Percentiles rank a stretch among this genome's conserved stretches.
Conservation (phyloP, 2,797 vertebrate species). For the Cheirogaleus major region DNA sequence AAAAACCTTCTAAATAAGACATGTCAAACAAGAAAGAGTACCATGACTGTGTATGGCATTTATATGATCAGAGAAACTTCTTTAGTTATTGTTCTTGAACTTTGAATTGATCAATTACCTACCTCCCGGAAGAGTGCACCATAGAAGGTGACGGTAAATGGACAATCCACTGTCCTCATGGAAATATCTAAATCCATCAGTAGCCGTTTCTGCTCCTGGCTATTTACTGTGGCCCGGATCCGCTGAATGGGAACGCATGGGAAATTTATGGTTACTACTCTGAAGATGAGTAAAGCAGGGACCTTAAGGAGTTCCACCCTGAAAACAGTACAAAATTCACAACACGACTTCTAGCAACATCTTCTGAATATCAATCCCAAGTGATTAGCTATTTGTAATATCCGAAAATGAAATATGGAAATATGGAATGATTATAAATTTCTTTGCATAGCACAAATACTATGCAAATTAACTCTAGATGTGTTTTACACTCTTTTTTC, state of each 20-base stretch:
- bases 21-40: background rate
- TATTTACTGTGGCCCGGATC: slow-evolving; percentile 97
- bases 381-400: background rate
- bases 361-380: background rate
- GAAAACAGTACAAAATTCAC: background rate
- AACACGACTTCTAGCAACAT: background rate
- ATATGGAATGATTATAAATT: background rate
- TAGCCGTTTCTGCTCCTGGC: slow-evolving; percentile 97
- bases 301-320: background rate
- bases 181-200: slow-evolving; percentile 98
- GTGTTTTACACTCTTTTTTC: background rate
- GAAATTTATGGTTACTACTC: background rate
- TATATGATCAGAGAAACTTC: background rate
- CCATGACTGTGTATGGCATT: accelerated
- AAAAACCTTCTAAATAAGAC: background rate
- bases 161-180: slow-evolving; percentile 98
- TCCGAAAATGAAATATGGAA: background rate
- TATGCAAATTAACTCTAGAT: background rate
- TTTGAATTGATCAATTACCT: slow-evolving; percentile 46
- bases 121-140: slow-evolving; percentile 97
- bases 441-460: background rate
- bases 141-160: slow-evolving; percentile 96
- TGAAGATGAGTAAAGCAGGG: background rate
- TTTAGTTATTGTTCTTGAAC: background rate
- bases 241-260: slow-evolving; percentile 84